These are phyloP conservation scores for Oxyteleia sp. DNA, from an alignment of 2,888 invertebrate genomes.

Conservation along the genomic window DNA sequence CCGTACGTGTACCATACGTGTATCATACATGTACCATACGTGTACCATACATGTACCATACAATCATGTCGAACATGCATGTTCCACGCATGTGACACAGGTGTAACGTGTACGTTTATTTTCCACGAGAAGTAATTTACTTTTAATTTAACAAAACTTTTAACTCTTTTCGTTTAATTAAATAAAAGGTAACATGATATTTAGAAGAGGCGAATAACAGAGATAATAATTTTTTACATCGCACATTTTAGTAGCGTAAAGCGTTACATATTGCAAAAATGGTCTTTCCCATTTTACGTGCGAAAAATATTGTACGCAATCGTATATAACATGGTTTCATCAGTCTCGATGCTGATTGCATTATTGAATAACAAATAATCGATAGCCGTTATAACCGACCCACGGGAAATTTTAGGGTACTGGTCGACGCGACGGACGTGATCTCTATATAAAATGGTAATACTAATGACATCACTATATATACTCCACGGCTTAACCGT, in stretches of 20 bases:
- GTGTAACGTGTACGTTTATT: no score
- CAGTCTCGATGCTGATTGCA: conserved; percentile 77
- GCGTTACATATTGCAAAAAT: not conserved
- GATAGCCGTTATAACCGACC: conserved; percentile 74
- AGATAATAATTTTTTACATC: not conserved
- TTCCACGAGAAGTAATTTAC: no score
- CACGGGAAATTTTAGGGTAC: conserved; percentile 77
- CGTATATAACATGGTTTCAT: conserved; percentile 54
- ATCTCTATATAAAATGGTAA: conserved; percentile 69
- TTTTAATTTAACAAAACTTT: no score
- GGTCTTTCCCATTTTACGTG: not conserved
- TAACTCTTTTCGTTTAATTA: no score
- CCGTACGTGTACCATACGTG: no score
- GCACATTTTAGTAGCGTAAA: not conserved
- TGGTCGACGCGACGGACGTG: conserved; percentile 58
- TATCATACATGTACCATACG: no score
- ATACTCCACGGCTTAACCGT: conserved; percentile 48
- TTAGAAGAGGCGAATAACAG: no score
- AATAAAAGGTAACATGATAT: no score
- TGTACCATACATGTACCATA: no score
- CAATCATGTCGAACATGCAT: no score
- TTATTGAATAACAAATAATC: conserved; percentile 82
- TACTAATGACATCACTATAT: conserved; percentile 54
- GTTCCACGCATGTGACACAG: no score
- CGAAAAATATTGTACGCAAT: conserved; percentile 36